These are phyloP conservation scores for Microcebus griseorufus DNA, from an alignment of 2,113 vertebrate genomes.

Conservation along the genomic window DNA sequence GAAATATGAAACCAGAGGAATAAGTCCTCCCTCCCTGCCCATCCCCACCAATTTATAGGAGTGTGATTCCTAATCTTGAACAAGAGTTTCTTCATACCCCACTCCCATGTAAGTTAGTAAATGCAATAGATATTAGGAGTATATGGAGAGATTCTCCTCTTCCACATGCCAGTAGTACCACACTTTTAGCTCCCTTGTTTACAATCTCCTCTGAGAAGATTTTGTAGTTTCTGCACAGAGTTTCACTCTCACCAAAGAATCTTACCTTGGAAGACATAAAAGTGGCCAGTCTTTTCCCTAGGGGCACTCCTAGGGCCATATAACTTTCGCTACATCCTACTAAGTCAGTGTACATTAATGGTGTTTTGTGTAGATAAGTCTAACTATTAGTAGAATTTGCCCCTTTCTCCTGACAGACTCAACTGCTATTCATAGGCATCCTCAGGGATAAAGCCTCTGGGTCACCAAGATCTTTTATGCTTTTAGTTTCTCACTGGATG, in stretches of 20 bases:
- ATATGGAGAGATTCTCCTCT: neutral
- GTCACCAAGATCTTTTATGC: neutral
- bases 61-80: neutral
- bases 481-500: neutral
- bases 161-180: neutral
- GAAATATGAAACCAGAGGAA: neutral
- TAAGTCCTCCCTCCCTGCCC: neutral
- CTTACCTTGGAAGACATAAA: neutral
- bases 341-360: neutral
- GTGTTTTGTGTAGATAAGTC: neutral
- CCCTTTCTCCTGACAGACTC: neutral
- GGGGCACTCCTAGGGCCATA: neutral
- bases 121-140: neutral
- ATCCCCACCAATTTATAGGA: neutral
- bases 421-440: neutral
- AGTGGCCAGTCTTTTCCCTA: neutral
- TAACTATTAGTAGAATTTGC: neutral
- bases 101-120: neutral
- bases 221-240: neutral
- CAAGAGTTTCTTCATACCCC: neutral
- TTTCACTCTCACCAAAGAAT: neutral
- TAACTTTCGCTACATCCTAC: neutral
- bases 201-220: neutral
- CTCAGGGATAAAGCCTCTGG: neutral
- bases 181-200: neutral